Percentiles rank a stretch among this genome's conserved stretches.
phyloP scores from a whole-genome alignment of 30 jellyfish, hydroid and myxozoan species.

The Hydractinia symbiolongicarpus region DNA sequence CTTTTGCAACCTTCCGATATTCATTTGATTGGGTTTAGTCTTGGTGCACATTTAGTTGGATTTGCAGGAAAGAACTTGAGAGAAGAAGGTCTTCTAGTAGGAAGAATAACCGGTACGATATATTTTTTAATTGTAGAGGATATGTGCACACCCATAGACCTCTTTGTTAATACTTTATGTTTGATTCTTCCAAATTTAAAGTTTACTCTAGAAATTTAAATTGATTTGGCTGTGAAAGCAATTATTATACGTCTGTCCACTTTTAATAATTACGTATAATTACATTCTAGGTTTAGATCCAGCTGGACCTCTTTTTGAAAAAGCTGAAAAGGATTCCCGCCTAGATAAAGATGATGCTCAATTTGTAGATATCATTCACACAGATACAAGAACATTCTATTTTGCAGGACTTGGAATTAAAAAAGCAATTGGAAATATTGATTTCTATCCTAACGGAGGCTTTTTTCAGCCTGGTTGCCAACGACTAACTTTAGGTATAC shows the following conservation, averaged over 20 bases:
- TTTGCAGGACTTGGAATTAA: constrained; percentile 51
- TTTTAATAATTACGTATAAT: too few relatives aligned
- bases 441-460: constrained; percentile 87
- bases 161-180: too few relatives aligned
- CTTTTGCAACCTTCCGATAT: constrained; percentile 7
- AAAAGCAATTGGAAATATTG: constrained; percentile 63
- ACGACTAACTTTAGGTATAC: background rate
- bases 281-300: constrained; percentile 62
- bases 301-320: constrained; percentile 58
- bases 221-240: too few relatives aligned
- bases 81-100: constrained; percentile 43
- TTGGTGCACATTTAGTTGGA: constrained; percentile 76
- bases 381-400: constrained; percentile 21
- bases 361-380: constrained; percentile 65
- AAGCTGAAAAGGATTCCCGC: constrained; percentile 45
- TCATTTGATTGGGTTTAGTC: constrained; percentile 73
- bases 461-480: constrained; percentile 70
- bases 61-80: constrained; percentile 49
- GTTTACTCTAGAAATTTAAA: too few relatives aligned
- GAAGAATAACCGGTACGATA: constrained; percentile 65
- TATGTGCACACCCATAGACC: too few relatives aligned
- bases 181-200: too few relatives aligned
- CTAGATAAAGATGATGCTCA: constrained; percentile 56
- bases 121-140: background rate
- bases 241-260: too few relatives aligned